Evolutionary conservation across 2,113 vertebrate species (phyloP).

Genomic region (Crotalus helleri): DNA sequence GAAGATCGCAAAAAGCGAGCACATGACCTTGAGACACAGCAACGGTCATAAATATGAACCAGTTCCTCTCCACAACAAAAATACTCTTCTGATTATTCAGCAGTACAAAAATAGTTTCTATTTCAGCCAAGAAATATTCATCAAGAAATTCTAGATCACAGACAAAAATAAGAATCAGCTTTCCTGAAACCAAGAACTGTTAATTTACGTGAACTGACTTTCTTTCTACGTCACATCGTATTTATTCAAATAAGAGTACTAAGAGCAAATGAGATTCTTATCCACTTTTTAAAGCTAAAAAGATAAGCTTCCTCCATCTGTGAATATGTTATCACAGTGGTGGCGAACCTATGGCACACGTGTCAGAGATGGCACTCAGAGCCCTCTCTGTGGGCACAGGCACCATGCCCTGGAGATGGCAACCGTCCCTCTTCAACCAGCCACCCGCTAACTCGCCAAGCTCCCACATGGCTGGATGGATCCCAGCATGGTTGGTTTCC

Average conservation of each 20-base stretch:
- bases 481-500: too few species aligned
- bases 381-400: too few species aligned
- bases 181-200: not conserved
- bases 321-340: not conserved
- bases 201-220: not conserved
- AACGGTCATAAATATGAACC: too few species aligned
- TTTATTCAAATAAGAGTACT: constrained; percentile 10
- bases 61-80: not conserved
- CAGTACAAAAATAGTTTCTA: too few species aligned
- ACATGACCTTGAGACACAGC: too few species aligned
- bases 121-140: not conserved
- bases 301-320: not conserved
- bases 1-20: too few species aligned
- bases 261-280: not conserved
- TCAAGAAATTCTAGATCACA: constrained; percentile 9
- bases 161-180: not conserved
- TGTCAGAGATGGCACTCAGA: too few species aligned
- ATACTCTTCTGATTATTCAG: not conserved
- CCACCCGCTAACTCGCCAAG: too few species aligned
- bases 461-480: too few species aligned
- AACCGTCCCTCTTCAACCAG: too few species aligned
- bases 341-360: too few species aligned
- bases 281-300: constrained; percentile 1
- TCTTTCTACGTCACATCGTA: not conserved
- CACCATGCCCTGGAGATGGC: too few species aligned